phyloP scores from a whole-genome alignment of 2,797 vertebrate genomes.

The Semaprochilodus insignis region DNA sequence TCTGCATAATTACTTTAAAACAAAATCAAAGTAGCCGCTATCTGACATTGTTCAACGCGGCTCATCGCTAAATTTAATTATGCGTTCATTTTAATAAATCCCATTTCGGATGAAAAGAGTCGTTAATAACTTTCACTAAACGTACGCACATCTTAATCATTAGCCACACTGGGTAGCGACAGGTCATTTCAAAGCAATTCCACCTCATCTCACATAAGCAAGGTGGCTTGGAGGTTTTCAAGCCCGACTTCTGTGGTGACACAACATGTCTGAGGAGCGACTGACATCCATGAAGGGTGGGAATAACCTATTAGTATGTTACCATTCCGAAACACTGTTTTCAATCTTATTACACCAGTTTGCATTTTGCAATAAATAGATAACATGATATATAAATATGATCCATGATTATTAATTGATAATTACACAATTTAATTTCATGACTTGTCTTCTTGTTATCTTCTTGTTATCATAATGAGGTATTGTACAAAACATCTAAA shows the following conservation, averaged over 20 bases:
- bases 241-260: neutral
- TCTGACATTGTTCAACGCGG: slow-evolving; percentile 79
- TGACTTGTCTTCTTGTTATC: too few relatives aligned
- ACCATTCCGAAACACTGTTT: neutral
- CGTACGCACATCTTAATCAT: slow-evolving; percentile 71
- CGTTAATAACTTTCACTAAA: slow-evolving; percentile 60
- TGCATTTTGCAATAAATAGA: neutral
- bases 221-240: slow-evolving; percentile 26
- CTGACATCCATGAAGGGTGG: neutral
- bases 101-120: slow-evolving; percentile 73
- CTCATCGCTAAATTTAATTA: slow-evolving; percentile 85
- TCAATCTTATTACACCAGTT: neutral
- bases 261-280: neutral
- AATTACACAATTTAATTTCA: too few relatives aligned
- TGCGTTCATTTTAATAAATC: slow-evolving; percentile 83
- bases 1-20: slow-evolving; percentile 85
- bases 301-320: neutral
- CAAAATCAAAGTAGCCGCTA: slow-evolving; percentile 82
- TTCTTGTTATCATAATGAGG: too few relatives aligned
- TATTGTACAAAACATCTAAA: too few relatives aligned
- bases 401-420: too few relatives aligned
- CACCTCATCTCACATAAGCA: slow-evolving; percentile 28
- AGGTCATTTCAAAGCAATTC: slow-evolving; percentile 64
- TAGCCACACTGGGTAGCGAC: slow-evolving; percentile 69
- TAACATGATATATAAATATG: too few relatives aligned